These are phyloP conservation scores for Protobothrops flavoviridis DNA, from an alignment of 2,113 vertebrate species.

Conservation along the genomic window DNA sequence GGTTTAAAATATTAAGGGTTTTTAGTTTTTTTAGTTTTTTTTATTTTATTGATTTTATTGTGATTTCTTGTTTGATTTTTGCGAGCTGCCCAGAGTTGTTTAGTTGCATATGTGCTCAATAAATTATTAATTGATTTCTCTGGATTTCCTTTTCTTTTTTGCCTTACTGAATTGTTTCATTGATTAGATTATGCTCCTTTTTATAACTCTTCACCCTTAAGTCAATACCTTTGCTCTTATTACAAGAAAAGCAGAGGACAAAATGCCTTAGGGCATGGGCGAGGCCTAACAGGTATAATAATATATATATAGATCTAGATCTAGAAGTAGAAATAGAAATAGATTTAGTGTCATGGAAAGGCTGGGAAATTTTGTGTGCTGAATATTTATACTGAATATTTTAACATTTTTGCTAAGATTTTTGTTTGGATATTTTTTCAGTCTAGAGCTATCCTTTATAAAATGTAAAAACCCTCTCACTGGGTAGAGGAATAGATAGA, in stretches of 20 bases:
- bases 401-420: background rate
- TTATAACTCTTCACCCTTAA: background rate
- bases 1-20: background rate
- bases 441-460: background rate
- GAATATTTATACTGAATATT: background rate
- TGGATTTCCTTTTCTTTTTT: background rate
- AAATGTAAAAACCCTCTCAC: background rate
- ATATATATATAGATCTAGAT: background rate
- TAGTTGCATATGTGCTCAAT: background rate
- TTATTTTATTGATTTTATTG: background rate
- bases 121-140: background rate
- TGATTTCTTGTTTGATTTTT: background rate
- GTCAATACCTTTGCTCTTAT: background rate
- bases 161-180: background rate
- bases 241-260: background rate
- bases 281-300: background rate
- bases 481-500: background rate
- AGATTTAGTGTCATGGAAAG: background rate
- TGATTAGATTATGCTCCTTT: background rate
- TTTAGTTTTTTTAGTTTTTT: background rate
- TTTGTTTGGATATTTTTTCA: background rate
- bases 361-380: background rate
- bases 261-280: background rate
- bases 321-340: background rate
- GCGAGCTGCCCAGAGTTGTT: background rate